Base-by-base conservation (phyloP, 2,888 invertebrate species). In the Pseudococcus longispinus region DNA sequence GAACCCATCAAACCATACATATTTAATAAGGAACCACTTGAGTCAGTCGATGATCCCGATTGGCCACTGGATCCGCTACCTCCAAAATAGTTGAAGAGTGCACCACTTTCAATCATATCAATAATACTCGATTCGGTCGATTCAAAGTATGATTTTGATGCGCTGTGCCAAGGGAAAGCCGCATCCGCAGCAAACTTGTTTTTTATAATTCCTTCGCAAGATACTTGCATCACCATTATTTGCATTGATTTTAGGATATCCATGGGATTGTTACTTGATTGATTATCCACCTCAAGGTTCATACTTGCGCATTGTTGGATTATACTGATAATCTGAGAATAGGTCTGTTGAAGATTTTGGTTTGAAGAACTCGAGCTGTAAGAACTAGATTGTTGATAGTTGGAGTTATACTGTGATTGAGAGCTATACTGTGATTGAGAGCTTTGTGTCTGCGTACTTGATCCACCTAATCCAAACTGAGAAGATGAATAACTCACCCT, bases 131-230 rank as follows among this genome's bases (percentile, higher is more conserved):
- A 23, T 65, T 65, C 65, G 0, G 65, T 65, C 2, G 65, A 65
- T 9, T 65, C 65, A 9, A 65, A 65, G 11, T 26, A 65, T 26
- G 65, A 65, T 26, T 65, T 65, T 8, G 9, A 11, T 26, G 23
- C 3, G 65, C 65, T 13, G 13, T 26, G 65, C 65, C 20, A 15
- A 11, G 77, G 77, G 18, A 77, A 77, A 37, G 77, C 77, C 8
- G 77, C 77, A 77, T 77, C 77, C 5, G n/a, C 77, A 37, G 77
- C 77, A 5, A 77, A 77, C 15, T 77, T 77, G n/a, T 77, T 77
- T 77, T 77, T 77, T n/a, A 77, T 37, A 18, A 77, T 77, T 37
- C 77, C 77, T 37, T 77, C 32, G n/a, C 77, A 77, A 32, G 37
- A 77, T 6, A 18, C 23, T 37, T 77, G 32, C 2, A 77, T 77